These are phyloP conservation scores for Aplysia californica DNA, from an alignment of 1,140 invertebrate genomes.

Conservation along the genomic window DNA sequence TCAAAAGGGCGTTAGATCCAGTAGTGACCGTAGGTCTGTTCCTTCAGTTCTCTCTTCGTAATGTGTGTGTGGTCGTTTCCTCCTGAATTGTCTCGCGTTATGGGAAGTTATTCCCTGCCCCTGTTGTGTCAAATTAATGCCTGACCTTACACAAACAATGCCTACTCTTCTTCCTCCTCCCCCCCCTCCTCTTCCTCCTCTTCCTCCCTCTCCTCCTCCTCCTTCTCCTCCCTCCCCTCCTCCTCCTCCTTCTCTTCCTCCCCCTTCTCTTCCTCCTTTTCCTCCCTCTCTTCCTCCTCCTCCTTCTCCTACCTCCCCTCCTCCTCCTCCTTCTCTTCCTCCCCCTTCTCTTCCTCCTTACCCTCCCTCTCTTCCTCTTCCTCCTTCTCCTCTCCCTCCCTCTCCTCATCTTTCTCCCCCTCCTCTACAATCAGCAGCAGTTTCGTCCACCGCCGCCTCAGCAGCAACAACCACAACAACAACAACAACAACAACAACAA, in stretches of 20 bases:
- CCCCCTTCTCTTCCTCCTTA: too few relatives aligned
- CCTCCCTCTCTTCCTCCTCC: neutral
- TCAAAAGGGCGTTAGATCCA: too few relatives aligned
- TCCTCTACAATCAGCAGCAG: neutral
- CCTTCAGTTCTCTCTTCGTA: too few relatives aligned
- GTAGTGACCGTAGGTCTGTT: too few relatives aligned
- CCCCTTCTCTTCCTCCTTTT: neutral
- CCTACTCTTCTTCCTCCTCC: constrained; percentile 16
- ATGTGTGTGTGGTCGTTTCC: too few relatives aligned
- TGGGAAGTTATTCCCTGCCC: too few relatives aligned
- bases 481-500: neutral
- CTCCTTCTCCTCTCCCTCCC: too few relatives aligned
- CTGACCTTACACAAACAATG: too few relatives aligned
- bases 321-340: neutral
- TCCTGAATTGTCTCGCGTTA: too few relatives aligned
- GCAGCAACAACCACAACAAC: neutral
- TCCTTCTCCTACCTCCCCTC: neutral
- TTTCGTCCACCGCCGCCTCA: neutral
- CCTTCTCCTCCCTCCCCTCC: neutral
- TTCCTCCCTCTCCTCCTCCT: constrained; percentile 1
- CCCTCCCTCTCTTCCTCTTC: too few relatives aligned
- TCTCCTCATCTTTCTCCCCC: neutral
- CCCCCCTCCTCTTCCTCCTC: neutral
- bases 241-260: neutral
- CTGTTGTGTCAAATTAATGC: too few relatives aligned